Conservation (phyloP, 1,140 invertebrate genomes). For the Drosophila azteca region DNA sequence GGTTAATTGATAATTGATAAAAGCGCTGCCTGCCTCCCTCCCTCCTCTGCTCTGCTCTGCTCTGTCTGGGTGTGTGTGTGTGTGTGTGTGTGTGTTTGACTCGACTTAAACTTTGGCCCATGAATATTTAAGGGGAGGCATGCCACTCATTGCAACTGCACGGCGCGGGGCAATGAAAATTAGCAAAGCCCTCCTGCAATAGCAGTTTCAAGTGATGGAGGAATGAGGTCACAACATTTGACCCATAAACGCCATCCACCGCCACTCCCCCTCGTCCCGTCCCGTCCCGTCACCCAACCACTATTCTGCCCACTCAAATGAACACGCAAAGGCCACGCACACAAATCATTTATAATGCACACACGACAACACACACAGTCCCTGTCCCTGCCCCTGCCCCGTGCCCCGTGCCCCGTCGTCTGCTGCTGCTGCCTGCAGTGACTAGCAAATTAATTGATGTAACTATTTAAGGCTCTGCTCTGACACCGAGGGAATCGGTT, state of each 20-base stretch:
- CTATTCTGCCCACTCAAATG: slow-evolving; percentile 36
- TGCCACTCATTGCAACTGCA: slow-evolving; percentile 54
- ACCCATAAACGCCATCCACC: slow-evolving; percentile 60
- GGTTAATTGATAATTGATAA: slow-evolving; percentile 82
- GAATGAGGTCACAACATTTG: slow-evolving; percentile 67
- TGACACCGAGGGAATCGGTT: slow-evolving; percentile 23
- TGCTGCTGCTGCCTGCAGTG: slow-evolving; percentile 8
- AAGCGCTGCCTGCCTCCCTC: slow-evolving; percentile 36
- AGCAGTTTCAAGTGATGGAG: slow-evolving; percentile 42
- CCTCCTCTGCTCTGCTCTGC: not conserved
- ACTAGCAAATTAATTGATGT: slow-evolving; percentile 79
- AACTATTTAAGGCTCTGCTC: slow-evolving; percentile 59
- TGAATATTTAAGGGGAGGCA: slow-evolving; percentile 60
- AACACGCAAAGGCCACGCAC: slow-evolving; percentile 42
- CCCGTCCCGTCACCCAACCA: too few relatives aligned
- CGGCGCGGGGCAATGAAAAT: slow-evolving; percentile 68
- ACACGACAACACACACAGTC: slow-evolving; percentile 53
- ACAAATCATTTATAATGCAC: slow-evolving; percentile 79
- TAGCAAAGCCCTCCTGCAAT: slow-evolving; percentile 57
- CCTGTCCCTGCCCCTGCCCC: too few relatives aligned
- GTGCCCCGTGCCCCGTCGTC: too few relatives aligned
- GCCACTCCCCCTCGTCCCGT: not conserved
- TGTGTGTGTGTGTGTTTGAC: slow-evolving; percentile 29
- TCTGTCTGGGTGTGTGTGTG: not conserved
- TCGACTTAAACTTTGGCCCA: slow-evolving; percentile 54